These are phyloP conservation scores for Erythrocercus mccallii DNA, from an alignment of 2,113 vertebrate species.

Conservation along the genomic window DNA sequence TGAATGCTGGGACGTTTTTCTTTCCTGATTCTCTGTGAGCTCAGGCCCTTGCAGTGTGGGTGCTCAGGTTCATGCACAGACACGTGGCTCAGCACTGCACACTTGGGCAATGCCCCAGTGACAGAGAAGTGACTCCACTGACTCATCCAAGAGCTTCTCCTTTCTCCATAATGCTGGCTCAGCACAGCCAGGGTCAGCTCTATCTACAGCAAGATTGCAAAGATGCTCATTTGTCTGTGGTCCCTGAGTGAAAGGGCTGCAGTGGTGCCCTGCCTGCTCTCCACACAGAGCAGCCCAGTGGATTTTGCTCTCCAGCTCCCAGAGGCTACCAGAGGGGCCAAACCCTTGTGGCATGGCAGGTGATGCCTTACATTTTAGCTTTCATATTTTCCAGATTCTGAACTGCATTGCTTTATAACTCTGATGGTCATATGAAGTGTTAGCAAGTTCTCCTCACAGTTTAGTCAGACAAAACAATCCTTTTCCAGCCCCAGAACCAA, in stretches of 20 bases:
- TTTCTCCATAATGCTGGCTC: neutral
- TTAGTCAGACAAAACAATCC: neutral
- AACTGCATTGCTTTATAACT: neutral
- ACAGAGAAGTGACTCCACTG: neutral
- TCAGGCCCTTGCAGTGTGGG: neutral
- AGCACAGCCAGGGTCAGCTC: neutral
- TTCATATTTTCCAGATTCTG: neutral
- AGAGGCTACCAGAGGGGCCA: neutral
- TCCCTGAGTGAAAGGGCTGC: neutral
- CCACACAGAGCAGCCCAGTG: rapidly evolving
- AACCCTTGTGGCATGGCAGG: neutral
- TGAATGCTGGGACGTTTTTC: neutral
- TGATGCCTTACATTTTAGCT: neutral
- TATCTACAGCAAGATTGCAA: neutral
- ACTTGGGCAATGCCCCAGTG: neutral
- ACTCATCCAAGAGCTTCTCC: neutral
- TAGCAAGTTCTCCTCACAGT: neutral
- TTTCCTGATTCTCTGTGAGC: neutral
- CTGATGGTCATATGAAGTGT: neutral
- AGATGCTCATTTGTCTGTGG: neutral
- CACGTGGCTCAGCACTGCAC: neutral
- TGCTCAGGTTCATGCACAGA: neutral
- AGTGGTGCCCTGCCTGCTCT: neutral
- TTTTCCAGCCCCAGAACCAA: neutral
- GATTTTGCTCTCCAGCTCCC: rapidly evolving